phyloP scores from a whole-genome alignment of 2,888 invertebrate genomes.

The Latrodectus elegans region DNA sequence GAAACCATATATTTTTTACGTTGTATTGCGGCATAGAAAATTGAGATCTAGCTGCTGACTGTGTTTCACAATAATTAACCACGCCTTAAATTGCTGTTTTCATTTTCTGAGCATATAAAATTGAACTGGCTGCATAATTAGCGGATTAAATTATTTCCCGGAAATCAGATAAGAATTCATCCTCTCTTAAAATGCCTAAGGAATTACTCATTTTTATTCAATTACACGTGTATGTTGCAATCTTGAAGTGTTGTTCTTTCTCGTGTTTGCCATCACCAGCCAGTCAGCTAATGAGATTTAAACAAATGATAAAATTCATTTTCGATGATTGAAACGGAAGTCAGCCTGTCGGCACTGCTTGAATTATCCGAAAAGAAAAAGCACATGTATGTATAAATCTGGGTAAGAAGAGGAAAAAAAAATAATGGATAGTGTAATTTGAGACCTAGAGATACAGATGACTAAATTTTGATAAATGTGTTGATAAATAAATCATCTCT shows the following conservation, averaged over 20 bases:
- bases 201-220: background rate
- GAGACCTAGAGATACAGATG: no score
- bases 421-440: no score
- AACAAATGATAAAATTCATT: conserved; percentile 5
- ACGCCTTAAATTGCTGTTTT: no score
- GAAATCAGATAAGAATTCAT: background rate
- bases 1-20: no score
- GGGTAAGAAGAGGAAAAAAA: no score
- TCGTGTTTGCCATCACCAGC: background rate
- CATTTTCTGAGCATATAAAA: no score
- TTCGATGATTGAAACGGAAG: background rate
- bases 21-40: no score
- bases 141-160: background rate
- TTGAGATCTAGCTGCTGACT: no score
- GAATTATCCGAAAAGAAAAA: background rate
- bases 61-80: no score
- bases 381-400: background rate
- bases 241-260: background rate
- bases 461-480: no score
- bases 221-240: background rate
- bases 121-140: no score
- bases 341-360: background rate
- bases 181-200: background rate
- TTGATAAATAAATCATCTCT: no score
- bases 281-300: background rate